phyloP scores from a whole-genome alignment of 2,797 vertebrate species.

The Etheostoma perlongum region DNA sequence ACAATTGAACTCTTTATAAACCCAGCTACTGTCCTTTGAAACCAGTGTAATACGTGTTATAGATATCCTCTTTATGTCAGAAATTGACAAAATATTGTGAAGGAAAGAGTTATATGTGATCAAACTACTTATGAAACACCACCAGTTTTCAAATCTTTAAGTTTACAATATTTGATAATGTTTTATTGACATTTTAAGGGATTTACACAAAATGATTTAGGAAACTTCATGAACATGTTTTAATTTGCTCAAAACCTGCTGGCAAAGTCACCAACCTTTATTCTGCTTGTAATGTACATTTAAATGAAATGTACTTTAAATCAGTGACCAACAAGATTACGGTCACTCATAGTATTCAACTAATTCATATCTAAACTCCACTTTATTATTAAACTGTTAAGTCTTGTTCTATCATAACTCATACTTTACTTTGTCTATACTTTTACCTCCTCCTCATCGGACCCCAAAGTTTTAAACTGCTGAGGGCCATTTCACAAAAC shows the following conservation, averaged over 20 bases:
- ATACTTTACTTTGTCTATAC: slow-evolving; percentile 4
- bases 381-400: slow-evolving; percentile 26
- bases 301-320: slow-evolving; percentile 1
- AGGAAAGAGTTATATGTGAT: not conserved
- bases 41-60: not conserved
- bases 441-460: not conserved
- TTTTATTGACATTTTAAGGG: slow-evolving; percentile 30
- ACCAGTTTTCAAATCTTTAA: slow-evolving; percentile 3
- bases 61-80: not conserved
- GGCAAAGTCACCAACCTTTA: not conserved
- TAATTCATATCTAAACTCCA: slow-evolving; percentile 32
- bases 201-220: slow-evolving; percentile 32
- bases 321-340: not conserved
- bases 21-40: not conserved
- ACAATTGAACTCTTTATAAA: not conserved
- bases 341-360: not conserved
- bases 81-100: not conserved
- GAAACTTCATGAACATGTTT: slow-evolving; percentile 11
- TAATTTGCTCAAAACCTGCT: slow-evolving; percentile 6
- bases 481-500: not conserved
- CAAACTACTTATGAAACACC: slow-evolving; percentile 19
- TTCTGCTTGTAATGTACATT: not conserved
- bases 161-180: slow-evolving; percentile 39
- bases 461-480: slow-evolving; percentile 11
- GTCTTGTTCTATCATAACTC: slow-evolving; percentile 1